Evolutionary conservation across 2,113 vertebrate species (phyloP).

Genomic region (Solea senegalensis): DNA sequence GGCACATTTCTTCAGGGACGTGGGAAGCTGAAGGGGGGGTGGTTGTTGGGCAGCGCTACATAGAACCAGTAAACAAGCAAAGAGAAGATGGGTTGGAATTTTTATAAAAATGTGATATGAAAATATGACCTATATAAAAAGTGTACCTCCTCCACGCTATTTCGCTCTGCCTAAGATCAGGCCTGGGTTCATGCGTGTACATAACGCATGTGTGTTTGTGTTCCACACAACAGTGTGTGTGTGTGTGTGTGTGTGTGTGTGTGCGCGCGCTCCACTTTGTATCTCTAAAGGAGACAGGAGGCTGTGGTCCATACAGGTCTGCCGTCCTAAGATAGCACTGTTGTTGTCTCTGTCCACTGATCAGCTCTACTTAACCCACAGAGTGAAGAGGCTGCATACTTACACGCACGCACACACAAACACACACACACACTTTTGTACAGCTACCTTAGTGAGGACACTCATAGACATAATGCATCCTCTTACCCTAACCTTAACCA

Average conservation of each 20-base stretch:
- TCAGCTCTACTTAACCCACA: slow-evolving; percentile 45
- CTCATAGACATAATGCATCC: no score
- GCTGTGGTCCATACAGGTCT: slow-evolving; percentile 47
- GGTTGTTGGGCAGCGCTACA: slow-evolving; percentile 19
- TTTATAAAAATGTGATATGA: slow-evolving; percentile 49
- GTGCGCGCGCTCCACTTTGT: neutral
- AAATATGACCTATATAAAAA: slow-evolving; percentile 73
- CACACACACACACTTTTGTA: neutral
- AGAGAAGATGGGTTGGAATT: slow-evolving; percentile 34
- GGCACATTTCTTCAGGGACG: slow-evolving; percentile 48
- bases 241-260: neutral
- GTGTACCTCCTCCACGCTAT: slow-evolving; percentile 34
- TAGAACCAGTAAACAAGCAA: slow-evolving; percentile 52
- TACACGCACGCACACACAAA: slow-evolving; percentile 18
- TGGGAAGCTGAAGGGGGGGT: slow-evolving; percentile 18
- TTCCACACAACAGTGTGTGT: neutral
- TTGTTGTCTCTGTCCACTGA: slow-evolving; percentile 63
- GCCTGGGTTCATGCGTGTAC: slow-evolving; percentile 6
- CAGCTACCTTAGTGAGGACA: no score
- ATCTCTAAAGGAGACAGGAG: slow-evolving; percentile 39
- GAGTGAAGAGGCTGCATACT: slow-evolving; percentile 26
- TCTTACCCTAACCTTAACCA: no score
- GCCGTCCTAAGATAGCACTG: slow-evolving; percentile 64
- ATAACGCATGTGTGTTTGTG: neutral
- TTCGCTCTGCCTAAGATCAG: slow-evolving; percentile 40